phyloP scores from a whole-genome alignment of 2,113 vertebrate species.

The Trogon surrucura region DNA sequence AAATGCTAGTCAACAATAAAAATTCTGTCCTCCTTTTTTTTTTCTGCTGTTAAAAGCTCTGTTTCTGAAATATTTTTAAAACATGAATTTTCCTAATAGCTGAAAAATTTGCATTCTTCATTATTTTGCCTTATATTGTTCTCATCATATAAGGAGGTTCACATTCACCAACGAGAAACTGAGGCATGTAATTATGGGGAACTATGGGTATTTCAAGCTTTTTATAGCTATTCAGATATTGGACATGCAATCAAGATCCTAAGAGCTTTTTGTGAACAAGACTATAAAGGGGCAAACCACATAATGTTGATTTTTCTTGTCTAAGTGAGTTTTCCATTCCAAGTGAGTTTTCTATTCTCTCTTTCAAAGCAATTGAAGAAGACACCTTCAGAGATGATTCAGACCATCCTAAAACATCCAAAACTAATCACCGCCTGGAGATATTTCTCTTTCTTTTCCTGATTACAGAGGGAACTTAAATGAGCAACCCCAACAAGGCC shows the following conservation, averaged over 20 bases:
- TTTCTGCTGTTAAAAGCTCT: neutral
- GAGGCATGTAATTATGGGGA: neutral
- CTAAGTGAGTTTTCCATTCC: neutral
- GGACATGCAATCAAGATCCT: neutral
- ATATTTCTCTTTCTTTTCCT: neutral
- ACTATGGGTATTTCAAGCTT: neutral
- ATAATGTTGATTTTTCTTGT: neutral
- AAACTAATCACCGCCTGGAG: neutral
- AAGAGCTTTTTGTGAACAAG: neutral
- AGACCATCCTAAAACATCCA: neutral
- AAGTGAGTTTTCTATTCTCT: neutral
- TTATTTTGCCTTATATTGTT: neutral
- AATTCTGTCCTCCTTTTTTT: neutral
- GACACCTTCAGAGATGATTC: neutral
- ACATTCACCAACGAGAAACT: neutral
- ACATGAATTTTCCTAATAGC: neutral
- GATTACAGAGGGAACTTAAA: neutral
- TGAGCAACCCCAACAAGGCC: neutral
- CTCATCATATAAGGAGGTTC: neutral
- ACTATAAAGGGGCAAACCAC: neutral
- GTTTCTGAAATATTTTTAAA: neutral
- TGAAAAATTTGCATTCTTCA: neutral
- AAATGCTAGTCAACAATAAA: neutral
- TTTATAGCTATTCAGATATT: neutral
- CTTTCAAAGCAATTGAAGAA: neutral